Percentiles rank a stretch among this genome's conserved stretches.
Evolutionary conservation across 2,113 vertebrate species (phyloP).

Genomic region (Nansenia antarctica): DNA sequence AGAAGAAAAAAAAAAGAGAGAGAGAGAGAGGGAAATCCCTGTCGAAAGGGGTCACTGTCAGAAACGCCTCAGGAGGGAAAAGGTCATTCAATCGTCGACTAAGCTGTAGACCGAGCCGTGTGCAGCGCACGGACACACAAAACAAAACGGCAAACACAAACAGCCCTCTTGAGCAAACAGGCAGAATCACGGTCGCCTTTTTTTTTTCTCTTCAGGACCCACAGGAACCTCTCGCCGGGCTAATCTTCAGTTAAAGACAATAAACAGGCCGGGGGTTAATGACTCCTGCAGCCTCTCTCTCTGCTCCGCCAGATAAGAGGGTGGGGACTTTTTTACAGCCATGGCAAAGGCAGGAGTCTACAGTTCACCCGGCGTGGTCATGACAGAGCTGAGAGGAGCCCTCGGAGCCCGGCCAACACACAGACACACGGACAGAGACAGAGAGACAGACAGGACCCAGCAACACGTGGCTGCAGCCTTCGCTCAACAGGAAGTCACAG

Average conservation of each 20-base stretch:
- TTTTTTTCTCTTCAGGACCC: conserved; percentile 42
- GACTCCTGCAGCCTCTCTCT: conserved; percentile 55
- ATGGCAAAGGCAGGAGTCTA: background rate
- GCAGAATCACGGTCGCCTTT: conserved; percentile 48
- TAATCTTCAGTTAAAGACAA: conserved; percentile 64
- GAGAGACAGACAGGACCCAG: background rate
- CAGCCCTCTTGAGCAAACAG: conserved; percentile 38
- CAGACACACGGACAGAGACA: conserved; percentile 19
- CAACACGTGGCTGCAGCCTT: conserved; percentile 62
- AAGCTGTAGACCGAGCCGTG: conserved; percentile 5
- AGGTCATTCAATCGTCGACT: conserved; percentile 32
- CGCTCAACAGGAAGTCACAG: conserved; percentile 64
- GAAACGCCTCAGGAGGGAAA: background rate
- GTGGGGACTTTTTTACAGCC: background rate
- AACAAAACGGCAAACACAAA: background rate
- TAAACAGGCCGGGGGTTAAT: conserved; percentile 65
- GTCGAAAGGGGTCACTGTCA: background rate
- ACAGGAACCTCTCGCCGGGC: conserved; percentile 28
- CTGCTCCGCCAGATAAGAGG: conserved; percentile 48
- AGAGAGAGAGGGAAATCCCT: conserved; percentile 18
- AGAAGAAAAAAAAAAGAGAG: background rate
- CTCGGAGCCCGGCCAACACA: conserved; percentile 2
- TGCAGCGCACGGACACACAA: conserved; percentile 17
- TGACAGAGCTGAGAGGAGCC: conserved; percentile 30
- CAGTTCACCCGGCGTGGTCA: background rate